These are phyloP conservation scores for Tholera decimalis DNA, from an alignment of 2,888 invertebrate genomes.

Conservation along the genomic window DNA sequence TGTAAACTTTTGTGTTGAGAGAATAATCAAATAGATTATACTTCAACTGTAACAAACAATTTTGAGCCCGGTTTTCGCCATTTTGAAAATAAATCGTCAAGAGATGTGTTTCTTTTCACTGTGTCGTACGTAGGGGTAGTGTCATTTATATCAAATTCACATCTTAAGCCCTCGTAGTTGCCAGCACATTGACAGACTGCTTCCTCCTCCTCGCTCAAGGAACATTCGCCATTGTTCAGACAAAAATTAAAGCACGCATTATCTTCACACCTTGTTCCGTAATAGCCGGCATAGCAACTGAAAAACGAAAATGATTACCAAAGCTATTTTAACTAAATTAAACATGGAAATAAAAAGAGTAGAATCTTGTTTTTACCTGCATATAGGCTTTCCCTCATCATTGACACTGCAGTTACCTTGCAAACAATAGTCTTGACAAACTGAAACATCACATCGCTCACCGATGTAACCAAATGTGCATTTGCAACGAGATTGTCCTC, in stretches of 20 bases:
- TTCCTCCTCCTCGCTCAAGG: too few species aligned
- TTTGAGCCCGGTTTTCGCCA: too few species aligned
- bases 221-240: conserved; percentile 5
- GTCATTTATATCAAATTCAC: too few species aligned
- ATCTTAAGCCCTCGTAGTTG: too few species aligned
- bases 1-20: too few species aligned
- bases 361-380: background rate
- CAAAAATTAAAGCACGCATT: background rate
- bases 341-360: background rate
- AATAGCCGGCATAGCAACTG: background rate
- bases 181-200: background rate
- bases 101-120: too few species aligned
- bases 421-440: background rate
- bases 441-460: background rate
- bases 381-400: background rate
- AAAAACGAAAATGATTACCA: background rate
- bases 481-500: background rate
- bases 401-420: background rate
- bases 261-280: too few species aligned
- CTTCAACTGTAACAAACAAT: too few species aligned
- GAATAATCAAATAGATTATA: too few species aligned
- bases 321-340: conserved; percentile 52
- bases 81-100: too few species aligned
- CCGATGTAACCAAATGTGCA: background rate
- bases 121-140: too few species aligned